Base-by-base conservation (phyloP, 2,797 vertebrate genomes). In the Pteronotus mesoamericanus region DNA sequence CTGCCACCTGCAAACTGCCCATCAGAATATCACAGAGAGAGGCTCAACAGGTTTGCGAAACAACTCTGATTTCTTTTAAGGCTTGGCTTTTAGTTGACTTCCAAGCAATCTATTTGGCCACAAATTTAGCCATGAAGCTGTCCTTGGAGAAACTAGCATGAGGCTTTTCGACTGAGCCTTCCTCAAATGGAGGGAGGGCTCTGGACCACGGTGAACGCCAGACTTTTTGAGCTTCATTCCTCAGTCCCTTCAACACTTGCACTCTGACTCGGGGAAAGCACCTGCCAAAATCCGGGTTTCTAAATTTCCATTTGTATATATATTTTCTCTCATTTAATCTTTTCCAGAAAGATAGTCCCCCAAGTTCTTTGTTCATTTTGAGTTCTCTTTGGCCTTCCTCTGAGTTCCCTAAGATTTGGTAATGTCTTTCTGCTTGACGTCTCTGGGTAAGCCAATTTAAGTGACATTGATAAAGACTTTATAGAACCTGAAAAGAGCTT, bases 41-140 rank as follows among this genome's bases (percentile, higher is more conserved):
- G 59, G 82, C 68, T 71, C 92, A 92, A 89, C 92, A 86, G 83
- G 64, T 83, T 89, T 95, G 69, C 74, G 89, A 68, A 96, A 86
- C 95, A 59, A 46, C 34, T 93, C 66, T 34, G 83, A 51, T 87
- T 95, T 44, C 92, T 96, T 96, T 96, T 77, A 89, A 95, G 64
- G 48, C 51, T 83, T 89, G 96, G 94, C 94, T 93, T 96, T 92
- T 89, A 86, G 61, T 87, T 96, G 93, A 96, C 94, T 96, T 94
- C 68, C 94, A 96, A 94, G 71, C 37, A 95, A 8, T 48, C 9
- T 15, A 12, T 48, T 48, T 8, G 48, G 29, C 29, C 14, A 89
- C 72, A 57, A 48, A 80, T 93, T 96, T 96, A 92, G 69, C 66
- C 90, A 95, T 68, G 61, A 64, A 53, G 32, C 64, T 79, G 26